Evolutionary conservation across 2,888 invertebrate species (phyloP), one percentile per base, ranked within the genome.

Genomic region (Anodontia alba): DNA sequence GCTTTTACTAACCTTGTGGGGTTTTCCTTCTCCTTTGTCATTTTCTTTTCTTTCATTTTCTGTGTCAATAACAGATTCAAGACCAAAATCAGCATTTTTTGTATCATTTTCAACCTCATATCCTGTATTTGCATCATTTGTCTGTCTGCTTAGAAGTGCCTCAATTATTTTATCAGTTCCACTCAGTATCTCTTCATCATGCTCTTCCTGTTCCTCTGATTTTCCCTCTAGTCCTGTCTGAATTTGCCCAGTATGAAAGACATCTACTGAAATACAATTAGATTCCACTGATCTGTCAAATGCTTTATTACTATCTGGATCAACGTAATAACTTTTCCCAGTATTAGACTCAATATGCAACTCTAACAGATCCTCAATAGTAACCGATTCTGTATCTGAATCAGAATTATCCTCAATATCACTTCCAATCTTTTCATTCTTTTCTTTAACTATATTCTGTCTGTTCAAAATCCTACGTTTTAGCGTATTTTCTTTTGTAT

Each of bases 381-480:
- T 33, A 17, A 62, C 62, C 10, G 62, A 33, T 8, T 62, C 62
- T 29, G 33, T 20, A 20, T 62, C 31, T 17, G 62, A 31, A 33
- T 62, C 33, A 29, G 29, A 23, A n/a, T n/a, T n/a, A 7, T 62
- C 33, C 20, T 33, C 62, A 33, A 20, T 17, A 10, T 62, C 62
- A 33, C 33, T 33, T 33, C 1, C 33, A 10, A 12, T 12, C 33
- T 33, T 33, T 33, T 62, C 62, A 17, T 8, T 8, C 17, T 33
- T 20, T 8, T 62, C 62, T 17, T 62, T 62, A n/a, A 17, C 33
- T 62, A 62, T 33, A 62, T 33, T 62, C 23, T 62, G 62, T 62
- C 62, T 62, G 33, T 62, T 62, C 62, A 62, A 33, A 8, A 62
- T 62, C 20, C 62, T 62, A n/a, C 62, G 20, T 33, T 62, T 62